Conservation (phyloP, 2,113 vertebrate species). For the Beaufortia kweichowensis region DNA sequence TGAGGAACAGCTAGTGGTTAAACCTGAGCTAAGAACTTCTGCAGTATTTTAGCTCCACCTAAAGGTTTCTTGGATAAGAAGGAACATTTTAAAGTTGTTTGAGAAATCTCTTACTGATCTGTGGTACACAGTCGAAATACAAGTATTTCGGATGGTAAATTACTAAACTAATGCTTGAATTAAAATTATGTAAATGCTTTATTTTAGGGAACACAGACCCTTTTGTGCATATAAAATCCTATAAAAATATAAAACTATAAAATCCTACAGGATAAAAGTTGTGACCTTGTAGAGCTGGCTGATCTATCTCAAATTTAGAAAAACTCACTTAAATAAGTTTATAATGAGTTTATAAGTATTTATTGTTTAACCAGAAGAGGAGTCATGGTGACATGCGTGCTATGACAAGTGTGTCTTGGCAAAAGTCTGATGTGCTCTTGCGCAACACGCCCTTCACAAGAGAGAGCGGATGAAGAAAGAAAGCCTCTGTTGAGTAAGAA, state of each 20-base stretch:
- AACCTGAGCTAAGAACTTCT: not conserved
- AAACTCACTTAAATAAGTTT: too few relatives aligned
- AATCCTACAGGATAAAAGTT: too few relatives aligned
- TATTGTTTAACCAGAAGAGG: constrained; percentile 64
- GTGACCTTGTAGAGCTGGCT: constrained; percentile 52
- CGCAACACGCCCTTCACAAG: not conserved
- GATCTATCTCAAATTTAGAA: too few relatives aligned
- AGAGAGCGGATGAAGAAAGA: constrained; percentile 2
- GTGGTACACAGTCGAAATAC: too few relatives aligned
- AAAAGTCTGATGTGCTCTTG: not conserved
- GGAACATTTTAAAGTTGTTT: too few relatives aligned
- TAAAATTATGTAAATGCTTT: too few relatives aligned
- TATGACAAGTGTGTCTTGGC: constrained; percentile 57
- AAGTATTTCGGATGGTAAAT: not conserved
- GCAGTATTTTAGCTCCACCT: not conserved
- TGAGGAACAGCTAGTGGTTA: not conserved
- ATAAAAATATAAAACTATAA: too few relatives aligned
- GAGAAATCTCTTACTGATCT: too few relatives aligned
- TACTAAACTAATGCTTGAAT: too few relatives aligned
- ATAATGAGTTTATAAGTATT: too few relatives aligned
- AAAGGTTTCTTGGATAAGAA: not conserved
- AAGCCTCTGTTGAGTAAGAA: constrained; percentile 36
- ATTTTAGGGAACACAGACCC: too few relatives aligned
- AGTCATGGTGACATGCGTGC: constrained; percentile 70
- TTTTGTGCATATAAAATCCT: too few relatives aligned